A percentile compares a stretch with the other conserved stretches of the same genome.
Conservation (phyloP, 2,113 vertebrate genomes). For the Hucho hucho region DNA sequence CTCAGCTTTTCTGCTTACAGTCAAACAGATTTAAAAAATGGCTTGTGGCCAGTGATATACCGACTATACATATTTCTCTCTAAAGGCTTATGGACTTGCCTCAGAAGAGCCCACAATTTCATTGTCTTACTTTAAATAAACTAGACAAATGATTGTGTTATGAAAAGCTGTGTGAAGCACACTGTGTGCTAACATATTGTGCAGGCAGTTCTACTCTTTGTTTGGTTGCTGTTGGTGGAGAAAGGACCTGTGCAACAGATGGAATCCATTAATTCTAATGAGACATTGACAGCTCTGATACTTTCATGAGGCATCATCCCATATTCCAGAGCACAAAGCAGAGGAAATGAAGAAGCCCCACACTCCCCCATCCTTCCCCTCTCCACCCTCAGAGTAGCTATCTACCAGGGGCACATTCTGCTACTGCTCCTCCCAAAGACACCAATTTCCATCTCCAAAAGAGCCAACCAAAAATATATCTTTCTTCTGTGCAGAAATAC, state of each 20-base stretch:
- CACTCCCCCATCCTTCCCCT: constrained; percentile 39
- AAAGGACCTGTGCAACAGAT: constrained; percentile 63
- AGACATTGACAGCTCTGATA: constrained; percentile 67
- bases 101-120: neutral
- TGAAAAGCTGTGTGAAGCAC: constrained; percentile 39
- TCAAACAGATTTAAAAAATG: neutral
- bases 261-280: constrained; percentile 68
- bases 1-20: neutral
- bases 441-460: constrained; percentile 43
- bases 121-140: constrained; percentile 11
- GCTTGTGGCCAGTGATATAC: neutral
- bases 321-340: constrained; percentile 69
- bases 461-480: constrained; percentile 18
- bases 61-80: neutral
- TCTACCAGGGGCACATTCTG: constrained; percentile 63
- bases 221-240: constrained; percentile 52
- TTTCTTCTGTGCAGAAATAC: neutral
- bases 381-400: constrained; percentile 48
- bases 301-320: constrained; percentile 68
- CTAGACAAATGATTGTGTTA: constrained; percentile 35
- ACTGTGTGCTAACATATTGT: constrained; percentile 45
- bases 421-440: constrained; percentile 52
- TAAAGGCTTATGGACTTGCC: neutral
- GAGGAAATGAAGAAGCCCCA: constrained; percentile 69
- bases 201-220: constrained; percentile 45